Percentiles rank a stretch among this genome's conserved stretches.
Conservation (phyloP, 2,797 vertebrate genomes). For the Diceros bicornis region DNA sequence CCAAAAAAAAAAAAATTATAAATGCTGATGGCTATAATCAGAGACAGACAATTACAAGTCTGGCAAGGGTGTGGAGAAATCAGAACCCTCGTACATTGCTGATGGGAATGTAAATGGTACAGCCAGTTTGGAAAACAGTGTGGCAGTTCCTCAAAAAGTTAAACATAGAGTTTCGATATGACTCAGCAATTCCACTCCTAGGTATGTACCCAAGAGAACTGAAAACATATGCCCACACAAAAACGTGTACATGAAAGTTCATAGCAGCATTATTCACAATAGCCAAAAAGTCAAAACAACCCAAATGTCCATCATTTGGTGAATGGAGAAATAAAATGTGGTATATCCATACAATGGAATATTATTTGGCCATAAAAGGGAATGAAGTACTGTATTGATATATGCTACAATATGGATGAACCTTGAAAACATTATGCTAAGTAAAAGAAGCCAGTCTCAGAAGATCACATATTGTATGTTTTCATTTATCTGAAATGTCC, state of each 20-base stretch:
- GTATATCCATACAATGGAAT: background rate
- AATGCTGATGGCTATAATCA: background rate
- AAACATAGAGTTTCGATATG: background rate
- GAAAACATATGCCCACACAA: background rate
- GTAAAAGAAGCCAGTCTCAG: background rate
- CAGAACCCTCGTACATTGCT: background rate
- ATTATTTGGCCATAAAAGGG: background rate
- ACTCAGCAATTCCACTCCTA: background rate
- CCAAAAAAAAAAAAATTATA: too few species aligned
- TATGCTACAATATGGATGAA: background rate
- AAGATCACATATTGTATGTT: background rate
- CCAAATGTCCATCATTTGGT: background rate
- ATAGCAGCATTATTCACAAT: background rate
- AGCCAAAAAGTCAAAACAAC: background rate
- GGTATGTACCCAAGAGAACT: background rate
- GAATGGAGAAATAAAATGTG: background rate
- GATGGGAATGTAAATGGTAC: background rate
- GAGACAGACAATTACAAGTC: background rate
- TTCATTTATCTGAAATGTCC: background rate
- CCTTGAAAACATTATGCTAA: background rate
- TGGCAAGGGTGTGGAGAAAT: background rate
- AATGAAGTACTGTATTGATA: background rate
- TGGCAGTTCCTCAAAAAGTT: conserved; percentile 13
- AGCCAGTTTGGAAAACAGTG: background rate
- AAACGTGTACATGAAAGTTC: background rate